Conservation (phyloP, 2,113 vertebrate species). For the Paradisaea rubra region DNA sequence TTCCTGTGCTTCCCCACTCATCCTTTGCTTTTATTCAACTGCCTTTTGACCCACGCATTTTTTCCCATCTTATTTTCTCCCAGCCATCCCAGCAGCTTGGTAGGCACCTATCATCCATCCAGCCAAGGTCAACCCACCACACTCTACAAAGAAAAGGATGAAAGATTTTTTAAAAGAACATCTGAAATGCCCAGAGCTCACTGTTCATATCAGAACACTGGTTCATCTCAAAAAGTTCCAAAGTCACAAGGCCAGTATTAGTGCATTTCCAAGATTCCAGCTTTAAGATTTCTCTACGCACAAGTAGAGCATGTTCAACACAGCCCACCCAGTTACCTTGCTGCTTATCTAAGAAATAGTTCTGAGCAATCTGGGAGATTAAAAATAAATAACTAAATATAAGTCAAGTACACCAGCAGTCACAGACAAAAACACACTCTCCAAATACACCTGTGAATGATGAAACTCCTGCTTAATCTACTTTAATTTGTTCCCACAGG, state of each 20-base stretch:
- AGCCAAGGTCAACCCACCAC: background rate
- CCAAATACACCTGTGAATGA: background rate
- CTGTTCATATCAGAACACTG: background rate
- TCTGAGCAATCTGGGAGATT: background rate
- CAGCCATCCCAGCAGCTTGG: background rate
- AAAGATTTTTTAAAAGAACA: background rate
- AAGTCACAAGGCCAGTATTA: background rate
- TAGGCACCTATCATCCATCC: background rate
- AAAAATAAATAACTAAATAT: background rate
- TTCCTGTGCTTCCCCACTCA: background rate
- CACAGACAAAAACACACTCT: background rate
- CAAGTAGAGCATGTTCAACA: background rate
- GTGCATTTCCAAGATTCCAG: background rate
- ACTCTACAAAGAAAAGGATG: background rate
- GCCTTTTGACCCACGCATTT: background rate
- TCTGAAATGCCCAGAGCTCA: background rate
- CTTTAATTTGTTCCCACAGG: background rate
- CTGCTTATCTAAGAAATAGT: background rate
- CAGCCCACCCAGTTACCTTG: background rate
- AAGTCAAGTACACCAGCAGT: background rate
- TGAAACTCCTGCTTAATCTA: background rate
- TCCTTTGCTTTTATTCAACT: background rate
- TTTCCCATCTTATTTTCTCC: background rate
- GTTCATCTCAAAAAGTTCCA: background rate
- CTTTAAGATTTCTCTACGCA: background rate